These are phyloP conservation scores for Sternarchorhynchus goeldii DNA, from an alignment of 2,797 vertebrate species.

Conservation along the genomic window DNA sequence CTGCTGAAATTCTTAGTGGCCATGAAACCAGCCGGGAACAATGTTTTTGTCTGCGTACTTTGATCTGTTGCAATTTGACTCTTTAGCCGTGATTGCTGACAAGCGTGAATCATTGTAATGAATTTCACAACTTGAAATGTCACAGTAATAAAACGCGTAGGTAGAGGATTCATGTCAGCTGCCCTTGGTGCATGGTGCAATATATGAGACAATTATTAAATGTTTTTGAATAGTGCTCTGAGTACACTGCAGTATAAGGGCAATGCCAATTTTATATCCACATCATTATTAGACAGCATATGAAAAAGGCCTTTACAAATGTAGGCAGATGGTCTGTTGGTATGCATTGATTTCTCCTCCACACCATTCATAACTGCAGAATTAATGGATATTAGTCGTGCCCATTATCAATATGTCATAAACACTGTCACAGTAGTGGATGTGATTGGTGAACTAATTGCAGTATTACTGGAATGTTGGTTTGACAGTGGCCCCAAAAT, in stretches of 20 bases:
- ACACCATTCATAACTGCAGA: too few species aligned
- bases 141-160: constrained; percentile 3
- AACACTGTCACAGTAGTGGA: too few species aligned
- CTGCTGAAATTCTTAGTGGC: not conserved
- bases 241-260: not conserved
- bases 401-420: too few species aligned
- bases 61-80: not conserved
- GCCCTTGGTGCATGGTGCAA: not conserved
- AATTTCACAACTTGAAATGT: constrained; percentile 7
- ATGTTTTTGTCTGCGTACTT: constrained; percentile 9
- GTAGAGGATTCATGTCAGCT: not conserved
- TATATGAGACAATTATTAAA: not conserved
- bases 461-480: too few species aligned
- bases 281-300: not conserved
- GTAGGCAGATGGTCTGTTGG: too few species aligned
- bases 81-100: constrained; percentile 2
- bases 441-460: too few species aligned
- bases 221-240: too few species aligned
- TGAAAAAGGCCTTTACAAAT: not conserved
- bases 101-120: constrained; percentile 16
- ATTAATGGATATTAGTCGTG: too few species aligned
- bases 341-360: too few species aligned
- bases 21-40: not conserved
- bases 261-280: not conserved
- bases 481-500: too few species aligned